Base-by-base conservation (phyloP, 2,113 vertebrate species). In the Nycticorax nycticorax region DNA sequence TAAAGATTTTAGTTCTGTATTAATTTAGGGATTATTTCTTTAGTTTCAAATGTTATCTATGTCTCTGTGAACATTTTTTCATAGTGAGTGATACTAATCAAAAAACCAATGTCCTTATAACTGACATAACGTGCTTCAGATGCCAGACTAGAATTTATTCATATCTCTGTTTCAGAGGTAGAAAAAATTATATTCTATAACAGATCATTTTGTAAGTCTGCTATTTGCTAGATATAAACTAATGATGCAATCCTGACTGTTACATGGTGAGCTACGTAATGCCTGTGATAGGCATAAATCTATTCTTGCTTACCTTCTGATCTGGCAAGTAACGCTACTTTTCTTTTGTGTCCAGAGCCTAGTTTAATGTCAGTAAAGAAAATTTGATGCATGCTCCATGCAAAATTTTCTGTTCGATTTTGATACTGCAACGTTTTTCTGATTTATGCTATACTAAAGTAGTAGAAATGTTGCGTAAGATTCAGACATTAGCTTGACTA, bases 231-330 rank as follows among this genome's bases (percentile, higher is more conserved):
- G 39, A 66, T 60, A 60, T 45, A 76, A 81, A 47, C 19, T 72
- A 50, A 32, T 39, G 30, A 30, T 41, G 26, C 55, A 57, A 0
- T 84, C 48, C 33, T 79, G 16, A 37, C 16, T 72, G 33, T 73
- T 78, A 35, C 0, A 0, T 13, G 10, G 15, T 63, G 12, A 69
- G 17, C 50, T 64, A 47, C 12, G 2, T 85, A 48, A 66, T 37
- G 35, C 41, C 30, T 84, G 10, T 30, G 26, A 56, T 30, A 57
- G 41, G n/a, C n/a, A 86, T n/a, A 41, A 73, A 33, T 22, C 48
- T 67, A 0, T 89, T 73, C 71, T 57, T 68, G 33, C 15, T 78
- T 74, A 23, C 45, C 30, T 57, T 78, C 59, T 68, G 39, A 45
- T 62, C 37, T 82, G 82, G 18, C 47, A 85, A 55, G 41, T 67